phyloP scores from a whole-genome alignment of 2,888 invertebrate species.

The Acrobasis suavella region DNA sequence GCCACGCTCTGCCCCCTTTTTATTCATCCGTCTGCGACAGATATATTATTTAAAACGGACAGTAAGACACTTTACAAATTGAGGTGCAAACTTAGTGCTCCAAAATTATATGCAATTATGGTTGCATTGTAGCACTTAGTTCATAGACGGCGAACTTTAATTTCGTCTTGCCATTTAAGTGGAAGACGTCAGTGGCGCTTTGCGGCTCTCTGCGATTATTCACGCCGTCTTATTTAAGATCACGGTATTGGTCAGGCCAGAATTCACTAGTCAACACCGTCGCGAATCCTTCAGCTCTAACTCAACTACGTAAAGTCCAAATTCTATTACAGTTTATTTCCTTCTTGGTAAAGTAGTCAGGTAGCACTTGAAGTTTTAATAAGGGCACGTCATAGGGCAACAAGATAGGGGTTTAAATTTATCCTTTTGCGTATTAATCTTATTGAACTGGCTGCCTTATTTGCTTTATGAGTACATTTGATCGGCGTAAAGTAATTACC shows the following conservation, averaged over 20 bases:
- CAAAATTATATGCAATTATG: slow-evolving; percentile 12
- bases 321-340: slow-evolving; percentile 8
- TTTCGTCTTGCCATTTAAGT: slow-evolving; percentile 42
- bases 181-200: slow-evolving; percentile 55
- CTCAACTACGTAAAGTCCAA: neutral
- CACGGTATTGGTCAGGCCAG: slow-evolving; percentile 29
- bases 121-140: slow-evolving; percentile 15
- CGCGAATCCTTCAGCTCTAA: slow-evolving; percentile 1
- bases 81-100: slow-evolving; percentile 7
- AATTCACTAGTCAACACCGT: slow-evolving; percentile 17
- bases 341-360: slow-evolving; percentile 25
- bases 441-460: slow-evolving; percentile 45
- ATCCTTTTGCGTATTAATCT: slow-evolving; percentile 50
- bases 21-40: too few relatives aligned
- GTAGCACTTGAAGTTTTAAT: slow-evolving; percentile 52
- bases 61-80: neutral
- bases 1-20: too few relatives aligned
- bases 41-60: neutral
- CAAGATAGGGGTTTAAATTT: slow-evolving; percentile 48
- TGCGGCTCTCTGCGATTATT: slow-evolving; percentile 64
- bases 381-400: slow-evolving; percentile 50
- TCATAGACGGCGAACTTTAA: slow-evolving; percentile 23
- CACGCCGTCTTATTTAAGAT: slow-evolving; percentile 65
- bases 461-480: slow-evolving; percentile 33
- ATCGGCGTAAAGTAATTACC: slow-evolving; percentile 12